phyloP scores from a whole-genome alignment of 2,888 invertebrate species.

The Balanococcus diminutus region DNA sequence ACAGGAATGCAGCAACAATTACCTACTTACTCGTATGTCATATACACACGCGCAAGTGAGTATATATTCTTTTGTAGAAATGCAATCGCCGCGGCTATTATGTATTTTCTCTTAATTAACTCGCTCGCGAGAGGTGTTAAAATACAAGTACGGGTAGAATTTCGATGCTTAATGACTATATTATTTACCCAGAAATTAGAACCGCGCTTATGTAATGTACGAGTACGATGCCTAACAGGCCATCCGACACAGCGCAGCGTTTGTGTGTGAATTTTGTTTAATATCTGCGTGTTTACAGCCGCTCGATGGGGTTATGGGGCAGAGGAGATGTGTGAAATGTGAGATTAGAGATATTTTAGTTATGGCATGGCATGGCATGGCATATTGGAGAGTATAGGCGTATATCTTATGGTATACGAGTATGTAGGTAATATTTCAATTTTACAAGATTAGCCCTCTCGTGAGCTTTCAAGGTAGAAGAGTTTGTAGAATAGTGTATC shows the following conservation, averaged over 20 bases:
- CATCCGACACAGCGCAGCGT: no score
- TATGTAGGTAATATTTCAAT: neutral
- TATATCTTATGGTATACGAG: neutral
- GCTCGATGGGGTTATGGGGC: neutral
- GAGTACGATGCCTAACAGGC: no score
- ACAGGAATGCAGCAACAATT: neutral
- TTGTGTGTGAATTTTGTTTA: neutral
- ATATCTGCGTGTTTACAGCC: neutral
- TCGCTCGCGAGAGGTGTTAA: neutral
- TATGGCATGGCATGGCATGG: no score
- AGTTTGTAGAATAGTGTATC: neutral
- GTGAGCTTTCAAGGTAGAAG: neutral
- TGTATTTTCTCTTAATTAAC: slow-evolving; percentile 6
- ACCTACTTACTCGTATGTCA: neutral
- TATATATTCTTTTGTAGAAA: neutral
- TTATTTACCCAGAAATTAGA: slow-evolving; percentile 14
- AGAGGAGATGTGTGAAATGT: neutral
- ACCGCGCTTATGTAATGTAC: neutral
- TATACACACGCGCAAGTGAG: neutral
- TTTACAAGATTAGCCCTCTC: neutral
- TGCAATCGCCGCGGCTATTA: slow-evolving; percentile 8
- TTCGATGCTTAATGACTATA: neutral
- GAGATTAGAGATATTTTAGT: neutral
- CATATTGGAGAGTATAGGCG: no score
- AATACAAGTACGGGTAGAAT: neutral